Conservation (phyloP, 2,888 invertebrate genomes). For the Parasteatoda lunata region DNA sequence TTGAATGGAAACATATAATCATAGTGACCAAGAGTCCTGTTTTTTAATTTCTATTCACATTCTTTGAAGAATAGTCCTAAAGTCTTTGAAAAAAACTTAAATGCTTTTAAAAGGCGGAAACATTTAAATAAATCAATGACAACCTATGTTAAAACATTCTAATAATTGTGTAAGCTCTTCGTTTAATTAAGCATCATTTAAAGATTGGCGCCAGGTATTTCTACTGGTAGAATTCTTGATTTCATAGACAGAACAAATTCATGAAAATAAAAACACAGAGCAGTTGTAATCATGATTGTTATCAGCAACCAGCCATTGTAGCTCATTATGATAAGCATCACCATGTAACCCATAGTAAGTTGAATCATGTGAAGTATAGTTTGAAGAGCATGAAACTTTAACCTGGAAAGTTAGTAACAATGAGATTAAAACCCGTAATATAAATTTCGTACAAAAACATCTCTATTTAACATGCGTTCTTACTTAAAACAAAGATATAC, state of each 20-base stretch:
- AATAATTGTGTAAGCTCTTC: background rate
- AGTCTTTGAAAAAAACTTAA: background rate
- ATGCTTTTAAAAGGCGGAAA: background rate
- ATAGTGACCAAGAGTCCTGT: no score
- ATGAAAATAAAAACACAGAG: conserved; percentile 62
- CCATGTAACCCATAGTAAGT: conserved; percentile 59
- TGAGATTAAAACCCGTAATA: no score
- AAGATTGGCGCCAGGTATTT: conserved; percentile 54
- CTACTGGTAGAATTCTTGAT: conserved; percentile 53
- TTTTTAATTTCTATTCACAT: no score
- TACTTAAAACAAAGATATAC: no score
- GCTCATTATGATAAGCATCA: conserved; percentile 66
- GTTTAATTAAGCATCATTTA: background rate
- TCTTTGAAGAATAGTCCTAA: no score
- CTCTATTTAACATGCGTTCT: no score
- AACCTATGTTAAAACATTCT: background rate
- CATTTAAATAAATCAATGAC: background rate
- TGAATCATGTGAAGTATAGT: conserved; percentile 59
- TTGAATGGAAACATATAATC: no score
- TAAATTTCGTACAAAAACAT: no score
- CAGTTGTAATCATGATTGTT: conserved; percentile 44
- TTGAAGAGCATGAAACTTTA: conserved; percentile 61
- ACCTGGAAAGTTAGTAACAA: conserved; percentile 28
- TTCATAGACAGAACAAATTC: conserved; percentile 53
- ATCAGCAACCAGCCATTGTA: conserved; percentile 62